Base-by-base conservation (phyloP, 1,140 invertebrate species). In the Rhysida immarginata region DNA sequence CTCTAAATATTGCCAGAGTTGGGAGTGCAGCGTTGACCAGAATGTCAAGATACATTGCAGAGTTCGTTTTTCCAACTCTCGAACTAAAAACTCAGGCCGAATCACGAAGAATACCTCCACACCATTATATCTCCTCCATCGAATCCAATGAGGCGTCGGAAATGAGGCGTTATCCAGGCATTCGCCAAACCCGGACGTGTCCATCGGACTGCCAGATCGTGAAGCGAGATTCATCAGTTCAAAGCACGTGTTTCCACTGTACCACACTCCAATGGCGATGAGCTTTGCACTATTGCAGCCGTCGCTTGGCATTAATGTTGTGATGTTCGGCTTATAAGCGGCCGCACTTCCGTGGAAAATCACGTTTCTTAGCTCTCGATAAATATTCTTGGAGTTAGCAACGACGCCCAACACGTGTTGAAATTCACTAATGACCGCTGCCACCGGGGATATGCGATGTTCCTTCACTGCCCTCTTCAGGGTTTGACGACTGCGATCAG, bases 161-260 rank as follows among this genome's bases (percentile, higher is more conserved):
- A 8, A 48, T 5, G 45, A 48, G 18, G 45, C 45, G 45, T 48
- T 48, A 5, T 24, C 45, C 18, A 8, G 45, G 45, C 45, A 48
- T 48, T 18, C 45, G 45, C 18, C 18, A 48, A 24, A 48, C 45
- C 45, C 45, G 18, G 24, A 48, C 24, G 18, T 18, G 18, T 48
- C 45, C 45, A 48, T 48, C 45, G 24, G 5, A 48, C 18, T 48
- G 18, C 45, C 45, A 48, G 45, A 48, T 48, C 18, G 45, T 48
- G 45, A 8, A 48, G 18, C 45, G 45, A 13, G 45, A 48, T 48
- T 48, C 45, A 24, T 48, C 45, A 48, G 5, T 48, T 18, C 45
- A 18, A 20, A 18, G 45, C 13, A 48, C 45, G 5, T 24, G 45
- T 48, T 48, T 48, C 45, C 45, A 48, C 24, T 8, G 18, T 13